Conservation (phyloP, 2,797 vertebrate species). For the Nyctibius grandis region DNA sequence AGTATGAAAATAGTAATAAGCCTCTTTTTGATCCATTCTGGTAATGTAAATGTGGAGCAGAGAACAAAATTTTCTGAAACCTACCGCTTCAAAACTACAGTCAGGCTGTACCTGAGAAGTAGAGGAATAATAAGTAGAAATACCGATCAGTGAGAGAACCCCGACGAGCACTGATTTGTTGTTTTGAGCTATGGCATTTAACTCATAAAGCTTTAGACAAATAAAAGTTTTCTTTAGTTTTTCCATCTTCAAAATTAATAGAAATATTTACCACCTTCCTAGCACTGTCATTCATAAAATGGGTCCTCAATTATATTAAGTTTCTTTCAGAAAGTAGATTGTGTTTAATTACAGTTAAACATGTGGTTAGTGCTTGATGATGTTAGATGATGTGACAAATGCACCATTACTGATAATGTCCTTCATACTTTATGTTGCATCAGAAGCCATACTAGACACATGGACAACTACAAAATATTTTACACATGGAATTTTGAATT, state of each 20-base stretch:
- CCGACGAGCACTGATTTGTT: neutral
- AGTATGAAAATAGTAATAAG: neutral
- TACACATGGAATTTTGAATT: neutral
- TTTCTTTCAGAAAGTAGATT: neutral
- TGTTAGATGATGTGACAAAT: neutral
- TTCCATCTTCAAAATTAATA: neutral
- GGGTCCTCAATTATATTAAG: neutral
- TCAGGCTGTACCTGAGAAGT: neutral
- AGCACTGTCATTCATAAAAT: neutral
- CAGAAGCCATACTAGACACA: neutral
- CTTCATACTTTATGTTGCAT: neutral
- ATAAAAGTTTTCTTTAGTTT: neutral
- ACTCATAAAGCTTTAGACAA: neutral
- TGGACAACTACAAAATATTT: neutral
- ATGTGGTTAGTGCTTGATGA: neutral
- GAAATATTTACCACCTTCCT: neutral
- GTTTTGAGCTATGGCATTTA: neutral
- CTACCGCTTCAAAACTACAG: neutral
- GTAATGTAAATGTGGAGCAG: neutral
- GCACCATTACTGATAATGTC: neutral
- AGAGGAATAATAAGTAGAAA: neutral
- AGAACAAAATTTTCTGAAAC: neutral
- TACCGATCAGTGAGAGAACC: neutral
- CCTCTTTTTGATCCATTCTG: neutral
- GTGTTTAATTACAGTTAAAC: neutral